Base-by-base conservation (phyloP, 2,797 vertebrate genomes). In the Bradypodion pumilum region DNA sequence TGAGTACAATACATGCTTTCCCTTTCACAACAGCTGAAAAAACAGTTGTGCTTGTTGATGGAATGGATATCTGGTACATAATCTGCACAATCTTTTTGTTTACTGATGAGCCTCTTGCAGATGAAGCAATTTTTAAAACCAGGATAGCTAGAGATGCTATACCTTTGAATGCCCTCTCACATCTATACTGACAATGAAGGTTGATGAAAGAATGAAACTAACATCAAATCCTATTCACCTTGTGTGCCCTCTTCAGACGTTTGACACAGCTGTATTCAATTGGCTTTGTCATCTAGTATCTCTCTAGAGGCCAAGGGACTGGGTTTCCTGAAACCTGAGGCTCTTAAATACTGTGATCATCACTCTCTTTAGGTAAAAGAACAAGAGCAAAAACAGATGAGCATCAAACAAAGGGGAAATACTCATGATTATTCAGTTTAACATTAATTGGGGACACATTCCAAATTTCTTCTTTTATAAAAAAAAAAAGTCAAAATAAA, bases 321-420 rank as follows among this genome's bases (percentile, higher is more conserved):
- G 78, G 52, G 42, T 84, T 78, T 84, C 75, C 82, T 72, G 56
- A 56, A 79, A 73, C 16, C 46, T 42, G 78, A 69, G 42, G 15
- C 42, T 65, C 44, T 42, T n/a, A 74, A 37, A 56, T 1, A 1
- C 74, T 66, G 60, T 56, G 49, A 74, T 56, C 19, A 32, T 16
- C 42, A 56, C 49, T 84, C 21, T 68, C 37, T 44, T 44, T 62
- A 49, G 25, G 25, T 46, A 32, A 73, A 84, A 29, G 21, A 59
- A 56, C 21, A 63, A 25, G 29, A 49, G n/a, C 29, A 52, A 70
- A n/a, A 42, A 52, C 19, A 63, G 19, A 7, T 66, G 19, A 56
- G 40, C 29, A 56, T 56, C 60, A n/a, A 74, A 72, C 12, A 40
- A 63, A 73, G 27, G 7, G 37, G 7, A 52, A 10, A 56, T 25